Evolutionary conservation across 2,888 invertebrate species (phyloP).

Genomic region (Chironomus tentans): DNA sequence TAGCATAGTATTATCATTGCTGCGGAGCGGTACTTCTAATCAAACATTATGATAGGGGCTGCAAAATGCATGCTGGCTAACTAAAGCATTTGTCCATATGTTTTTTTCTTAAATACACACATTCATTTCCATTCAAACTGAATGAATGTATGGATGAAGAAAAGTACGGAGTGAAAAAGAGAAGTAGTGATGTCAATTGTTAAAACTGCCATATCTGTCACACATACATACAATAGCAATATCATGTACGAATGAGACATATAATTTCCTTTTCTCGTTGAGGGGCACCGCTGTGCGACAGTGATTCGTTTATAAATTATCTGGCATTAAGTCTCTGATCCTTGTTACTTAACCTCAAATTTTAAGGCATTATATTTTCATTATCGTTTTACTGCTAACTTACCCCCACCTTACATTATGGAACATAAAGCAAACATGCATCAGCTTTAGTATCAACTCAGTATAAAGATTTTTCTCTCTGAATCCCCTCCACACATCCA

Average conservation of each 20-base stretch:
- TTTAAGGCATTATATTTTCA: conserved; percentile 9
- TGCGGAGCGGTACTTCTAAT: conserved; percentile 6
- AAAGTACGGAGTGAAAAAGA: too few species aligned
- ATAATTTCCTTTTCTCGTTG: background rate
- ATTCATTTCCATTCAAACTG: background rate
- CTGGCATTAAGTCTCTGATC: conserved; percentile 11
- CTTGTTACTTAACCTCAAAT: conserved; percentile 19
- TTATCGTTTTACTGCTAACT: background rate
- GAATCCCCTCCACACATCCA: too few species aligned
- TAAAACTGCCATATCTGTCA: background rate
- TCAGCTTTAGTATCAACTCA: too few species aligned
- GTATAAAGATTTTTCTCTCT: too few species aligned
- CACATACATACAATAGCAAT: background rate
- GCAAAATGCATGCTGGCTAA: background rate
- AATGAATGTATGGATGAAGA: background rate
- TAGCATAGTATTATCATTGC: background rate
- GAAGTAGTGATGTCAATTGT: background rate
- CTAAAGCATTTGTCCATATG: background rate
- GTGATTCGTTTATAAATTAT: conserved; percentile 20
- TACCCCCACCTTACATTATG: too few species aligned
- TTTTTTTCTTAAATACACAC: background rate
- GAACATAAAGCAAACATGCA: too few species aligned
- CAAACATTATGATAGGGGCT: conserved; percentile 19
- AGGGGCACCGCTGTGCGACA: conserved; percentile 2
- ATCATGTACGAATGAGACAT: background rate